Conservation (phyloP, 2,797 vertebrate species). For the Smutsia gigantea region DNA sequence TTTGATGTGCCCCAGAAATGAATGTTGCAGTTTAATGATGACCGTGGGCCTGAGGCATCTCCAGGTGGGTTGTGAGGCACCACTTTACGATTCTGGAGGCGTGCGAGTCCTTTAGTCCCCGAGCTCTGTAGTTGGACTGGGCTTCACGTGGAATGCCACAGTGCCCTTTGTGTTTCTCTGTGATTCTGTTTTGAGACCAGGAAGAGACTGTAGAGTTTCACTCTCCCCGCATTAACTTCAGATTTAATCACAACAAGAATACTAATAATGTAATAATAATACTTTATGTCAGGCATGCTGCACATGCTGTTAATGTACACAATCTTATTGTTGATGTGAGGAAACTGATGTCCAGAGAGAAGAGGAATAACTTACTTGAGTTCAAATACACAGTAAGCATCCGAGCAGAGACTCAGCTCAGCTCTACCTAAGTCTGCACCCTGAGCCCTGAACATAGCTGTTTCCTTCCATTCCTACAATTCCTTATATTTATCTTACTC, state of each 20-base stretch:
- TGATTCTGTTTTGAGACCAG: background rate
- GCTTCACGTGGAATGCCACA: background rate
- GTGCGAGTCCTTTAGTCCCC: background rate
- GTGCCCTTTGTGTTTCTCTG: background rate
- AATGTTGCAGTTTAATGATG: background rate
- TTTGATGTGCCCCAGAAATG: background rate
- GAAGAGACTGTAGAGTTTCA: background rate
- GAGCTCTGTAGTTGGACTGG: background rate
- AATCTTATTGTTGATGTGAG: background rate
- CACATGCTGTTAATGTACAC: background rate
- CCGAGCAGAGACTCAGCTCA: background rate
- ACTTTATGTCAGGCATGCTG: background rate
- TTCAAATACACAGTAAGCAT: background rate
- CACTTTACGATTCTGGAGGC: background rate
- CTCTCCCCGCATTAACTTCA: background rate
- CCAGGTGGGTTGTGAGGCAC: background rate
- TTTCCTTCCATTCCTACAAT: background rate
- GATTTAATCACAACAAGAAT: background rate
- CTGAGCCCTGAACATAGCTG: background rate
- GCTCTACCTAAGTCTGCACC: background rate
- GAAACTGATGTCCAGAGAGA: background rate
- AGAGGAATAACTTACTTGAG: background rate
- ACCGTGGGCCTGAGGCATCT: background rate
- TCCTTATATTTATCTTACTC: background rate
- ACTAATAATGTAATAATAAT: background rate